Conservation (phyloP, 1,140 invertebrate genomes). For the Pseudomyrmex pallidus region DNA sequence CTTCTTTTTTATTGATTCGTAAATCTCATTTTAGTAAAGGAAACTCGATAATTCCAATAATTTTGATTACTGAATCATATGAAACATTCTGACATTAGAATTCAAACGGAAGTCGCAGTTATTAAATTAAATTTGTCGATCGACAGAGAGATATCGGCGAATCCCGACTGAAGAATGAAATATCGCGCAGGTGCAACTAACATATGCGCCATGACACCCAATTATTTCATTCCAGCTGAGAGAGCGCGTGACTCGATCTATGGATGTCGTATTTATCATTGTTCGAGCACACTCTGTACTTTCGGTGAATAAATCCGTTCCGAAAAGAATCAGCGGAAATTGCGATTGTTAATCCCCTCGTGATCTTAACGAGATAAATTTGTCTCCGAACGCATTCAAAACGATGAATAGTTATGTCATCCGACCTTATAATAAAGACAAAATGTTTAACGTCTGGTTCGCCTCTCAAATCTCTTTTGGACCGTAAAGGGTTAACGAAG, state of each 20-base stretch:
- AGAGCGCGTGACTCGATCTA: conserved; percentile 19
- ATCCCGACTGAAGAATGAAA: conserved; percentile 38
- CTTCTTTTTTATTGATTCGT: background rate
- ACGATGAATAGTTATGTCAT: background rate
- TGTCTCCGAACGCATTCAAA: background rate
- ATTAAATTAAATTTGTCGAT: conserved; percentile 48
- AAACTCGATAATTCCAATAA: no score
- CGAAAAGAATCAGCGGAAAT: conserved; percentile 17
- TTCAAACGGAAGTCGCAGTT: conserved; percentile 29
- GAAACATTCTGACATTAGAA: conserved; percentile 6
- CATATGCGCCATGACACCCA: conserved; percentile 45
- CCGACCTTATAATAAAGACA: background rate
- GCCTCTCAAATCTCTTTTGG: background rate
- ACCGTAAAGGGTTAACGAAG: conserved; percentile 22
- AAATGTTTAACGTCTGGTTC: background rate
- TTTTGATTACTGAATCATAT: background rate
- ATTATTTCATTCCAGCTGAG: conserved; percentile 51
- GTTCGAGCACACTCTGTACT: conserved; percentile 12
- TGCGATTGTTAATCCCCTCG: conserved; percentile 14
- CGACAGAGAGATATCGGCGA: conserved; percentile 19
- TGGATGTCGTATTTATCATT: conserved; percentile 33
- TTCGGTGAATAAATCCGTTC: conserved; percentile 21
- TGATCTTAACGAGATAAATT: conserved; percentile 6
- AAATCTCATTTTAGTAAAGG: background rate
- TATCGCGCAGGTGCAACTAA: conserved; percentile 45